Base-by-base conservation (phyloP, 2,113 vertebrate species). In the Panthera uncia region DNA sequence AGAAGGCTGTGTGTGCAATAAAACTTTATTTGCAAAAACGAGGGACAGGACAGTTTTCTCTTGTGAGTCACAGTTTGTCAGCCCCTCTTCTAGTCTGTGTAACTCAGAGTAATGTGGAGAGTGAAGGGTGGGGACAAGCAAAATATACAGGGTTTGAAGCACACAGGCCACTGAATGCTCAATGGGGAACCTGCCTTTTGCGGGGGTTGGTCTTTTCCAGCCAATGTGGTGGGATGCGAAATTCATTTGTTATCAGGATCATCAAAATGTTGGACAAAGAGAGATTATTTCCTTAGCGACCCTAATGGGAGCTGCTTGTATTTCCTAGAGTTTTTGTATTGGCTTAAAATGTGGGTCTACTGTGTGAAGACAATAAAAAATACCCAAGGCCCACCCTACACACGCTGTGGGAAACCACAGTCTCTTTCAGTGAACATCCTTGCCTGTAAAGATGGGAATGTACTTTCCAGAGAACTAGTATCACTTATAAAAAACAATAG, bases 21-120 rank as follows among this genome's bases (percentile, higher is more conserved):
- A 87, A 92, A 92, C 29, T 94, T 87, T 63, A 87, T 50, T 73
- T 33, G 73, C 41, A 74, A 94, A 89, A 65, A 71, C 4, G 81
- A 57, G 27, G 38, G 41, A 27, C 15, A 68, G 68, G n/a, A 11
- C 21, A 79, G 82, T 90, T 71, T 94, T 74, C 11, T 52, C 89
- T 19, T 16, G 21, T 21, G 13, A 21, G 12, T 91, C 14, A 9
- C 79, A 31, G 45, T 65, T 55, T 91, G 25, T 81, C 25, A 21
- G 29, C 3, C 12, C 15, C 0, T 7, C 38, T 69, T 48, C 45
- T 92, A 88, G 41, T 87, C 88, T 74, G 41, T 41, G 31, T 27
- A 69, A 91, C 78, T 69, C 50, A 15, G 68, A 81, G 65, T 16
- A 73, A 50, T 63, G 21, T 57, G 33, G 45, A 71, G 52, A 71